Evolutionary conservation across 2,888 invertebrate species (phyloP).

Genomic region (Alloscopus bannaensis): DNA sequence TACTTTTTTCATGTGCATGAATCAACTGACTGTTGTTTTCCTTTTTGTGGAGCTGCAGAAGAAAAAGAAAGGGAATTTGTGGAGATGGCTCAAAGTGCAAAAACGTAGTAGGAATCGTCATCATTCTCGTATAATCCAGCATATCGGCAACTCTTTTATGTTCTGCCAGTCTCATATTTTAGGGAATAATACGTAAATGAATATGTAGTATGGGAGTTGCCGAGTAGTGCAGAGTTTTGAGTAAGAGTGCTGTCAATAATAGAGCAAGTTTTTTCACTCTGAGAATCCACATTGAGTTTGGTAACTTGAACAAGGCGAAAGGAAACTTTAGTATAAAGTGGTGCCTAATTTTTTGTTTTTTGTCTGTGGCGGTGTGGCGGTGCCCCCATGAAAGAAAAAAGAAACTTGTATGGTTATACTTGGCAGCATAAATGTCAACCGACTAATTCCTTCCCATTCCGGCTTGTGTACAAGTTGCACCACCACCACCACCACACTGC

Average conservation of each 20-base stretch:
- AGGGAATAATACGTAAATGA: no score
- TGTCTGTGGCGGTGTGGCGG: no score
- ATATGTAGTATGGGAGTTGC: no score
- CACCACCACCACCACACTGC: background rate
- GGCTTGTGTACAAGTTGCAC: background rate
- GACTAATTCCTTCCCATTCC: constrained; percentile 3
- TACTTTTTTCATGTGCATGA: constrained; percentile 39
- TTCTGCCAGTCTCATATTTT: no score
- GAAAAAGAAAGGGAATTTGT: constrained; percentile 5
- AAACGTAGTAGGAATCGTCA: constrained; percentile 18
- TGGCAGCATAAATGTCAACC: background rate
- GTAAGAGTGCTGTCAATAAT: background rate
- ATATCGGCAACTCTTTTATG: no score
- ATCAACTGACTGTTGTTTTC: constrained; percentile 34
- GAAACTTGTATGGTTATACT: no score
- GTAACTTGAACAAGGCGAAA: background rate
- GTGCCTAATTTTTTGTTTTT: no score
- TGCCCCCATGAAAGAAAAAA: no score
- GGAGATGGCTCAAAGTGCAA: constrained; percentile 30
- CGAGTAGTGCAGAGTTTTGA: no score
- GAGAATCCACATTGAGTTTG: no score
- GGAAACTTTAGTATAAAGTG: no score
- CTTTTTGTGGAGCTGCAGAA: constrained; percentile 19
- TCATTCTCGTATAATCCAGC: no score
- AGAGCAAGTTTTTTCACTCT: constrained; percentile 4